These are phyloP conservation scores for Copidosoma floridanum DNA, from an alignment of 1,140 invertebrate genomes.

Conservation along the genomic window DNA sequence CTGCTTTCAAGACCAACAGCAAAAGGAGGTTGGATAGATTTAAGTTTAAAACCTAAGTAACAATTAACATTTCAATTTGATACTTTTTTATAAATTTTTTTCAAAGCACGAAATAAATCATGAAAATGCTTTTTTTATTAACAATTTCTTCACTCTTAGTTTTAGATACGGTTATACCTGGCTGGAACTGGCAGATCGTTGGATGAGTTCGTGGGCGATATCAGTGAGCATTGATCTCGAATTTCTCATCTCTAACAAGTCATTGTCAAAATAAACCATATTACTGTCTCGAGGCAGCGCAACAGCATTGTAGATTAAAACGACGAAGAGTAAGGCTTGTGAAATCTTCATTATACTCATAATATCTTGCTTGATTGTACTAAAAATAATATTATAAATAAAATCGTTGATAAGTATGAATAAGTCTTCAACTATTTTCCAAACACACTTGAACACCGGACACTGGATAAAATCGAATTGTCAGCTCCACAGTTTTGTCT, in stretches of 20 bases:
- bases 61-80: no score
- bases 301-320: not conserved
- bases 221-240: constrained; percentile 56
- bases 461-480: not conserved
- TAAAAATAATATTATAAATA: not conserved
- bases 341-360: not conserved
- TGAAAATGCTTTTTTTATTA: no score
- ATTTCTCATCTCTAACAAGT: not conserved
- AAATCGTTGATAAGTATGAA: no score
- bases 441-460: no score
- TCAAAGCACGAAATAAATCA: no score
- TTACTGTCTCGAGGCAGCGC: constrained; percentile 20
- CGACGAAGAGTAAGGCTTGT: no score
- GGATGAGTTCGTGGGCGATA: constrained; percentile 63
- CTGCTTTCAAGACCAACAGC: constrained; percentile 74
- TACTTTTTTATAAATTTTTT: no score
- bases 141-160: no score
- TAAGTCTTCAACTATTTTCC: no score
- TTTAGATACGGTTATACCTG: constrained; percentile 52
- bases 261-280: not conserved
- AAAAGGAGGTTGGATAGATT: constrained; percentile 81
- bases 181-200: constrained; percentile 63
- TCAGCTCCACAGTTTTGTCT: not conserved
- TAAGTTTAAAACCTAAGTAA: constrained; percentile 73
- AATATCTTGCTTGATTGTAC: not conserved